A percentile compares a stretch with the other conserved stretches of the same genome.
Evolutionary conservation across 2,797 vertebrate species (phyloP).

Genomic region (Pangasius sanitwongsei): DNA sequence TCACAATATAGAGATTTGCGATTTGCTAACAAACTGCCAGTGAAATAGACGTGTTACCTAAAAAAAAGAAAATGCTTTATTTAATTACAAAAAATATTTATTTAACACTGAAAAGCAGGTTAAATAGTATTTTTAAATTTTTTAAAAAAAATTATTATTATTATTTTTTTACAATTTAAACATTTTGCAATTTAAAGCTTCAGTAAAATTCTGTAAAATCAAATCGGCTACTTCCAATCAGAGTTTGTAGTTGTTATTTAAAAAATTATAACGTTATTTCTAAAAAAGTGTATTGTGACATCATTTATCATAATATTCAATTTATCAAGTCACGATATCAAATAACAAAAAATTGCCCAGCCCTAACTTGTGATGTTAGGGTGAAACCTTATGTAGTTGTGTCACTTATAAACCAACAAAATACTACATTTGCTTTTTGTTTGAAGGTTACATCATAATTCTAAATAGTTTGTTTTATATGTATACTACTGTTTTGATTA

Average conservation of each 20-base stretch:
- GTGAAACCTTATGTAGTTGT: not conserved
- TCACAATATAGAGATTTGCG: not conserved
- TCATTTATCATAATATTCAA: not conserved
- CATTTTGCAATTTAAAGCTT: not conserved
- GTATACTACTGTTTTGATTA: not conserved
- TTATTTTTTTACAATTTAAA: not conserved
- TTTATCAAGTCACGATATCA: not conserved
- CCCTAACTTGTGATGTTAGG: not conserved
- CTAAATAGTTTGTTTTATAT: not conserved
- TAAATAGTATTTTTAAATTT: not conserved
- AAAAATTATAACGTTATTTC: too few species aligned
- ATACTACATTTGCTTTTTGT: not conserved
- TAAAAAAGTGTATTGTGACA: not conserved
- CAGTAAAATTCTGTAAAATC: too few species aligned
- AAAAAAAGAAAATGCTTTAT: not conserved
- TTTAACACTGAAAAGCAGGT: not conserved
- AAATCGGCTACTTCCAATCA: too few species aligned
- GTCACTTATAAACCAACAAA: not conserved
- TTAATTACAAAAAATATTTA: not conserved
- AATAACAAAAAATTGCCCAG: not conserved
- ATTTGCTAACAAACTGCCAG: not conserved
- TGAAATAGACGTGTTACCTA: not conserved
- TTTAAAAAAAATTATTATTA: too few species aligned
- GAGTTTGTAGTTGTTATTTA: too few species aligned
- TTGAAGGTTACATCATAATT: not conserved